phyloP scores from a whole-genome alignment of 1,140 invertebrate genomes.

The Reticulitermes speratus region DNA sequence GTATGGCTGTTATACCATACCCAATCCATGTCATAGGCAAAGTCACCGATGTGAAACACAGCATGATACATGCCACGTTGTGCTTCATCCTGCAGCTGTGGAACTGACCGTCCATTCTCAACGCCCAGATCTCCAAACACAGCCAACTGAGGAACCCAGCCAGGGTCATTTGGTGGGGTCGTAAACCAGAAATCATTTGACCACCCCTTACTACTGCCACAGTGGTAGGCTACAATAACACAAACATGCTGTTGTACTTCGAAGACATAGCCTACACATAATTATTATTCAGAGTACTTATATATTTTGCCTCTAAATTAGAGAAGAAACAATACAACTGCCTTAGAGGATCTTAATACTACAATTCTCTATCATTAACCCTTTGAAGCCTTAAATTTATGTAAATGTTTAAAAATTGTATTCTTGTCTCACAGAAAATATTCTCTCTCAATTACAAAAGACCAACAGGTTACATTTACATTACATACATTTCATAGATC shows the following conservation, averaged over 20 bases:
- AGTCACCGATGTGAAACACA: conserved; percentile 90
- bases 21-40: conserved; percentile 92
- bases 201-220: conserved; percentile 77
- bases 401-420: too few relatives aligned
- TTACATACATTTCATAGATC: too few relatives aligned
- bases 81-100: conserved; percentile 76
- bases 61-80: conserved; percentile 78
- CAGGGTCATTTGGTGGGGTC: conserved; percentile 59
- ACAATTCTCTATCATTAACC: too few relatives aligned
- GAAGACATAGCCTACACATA: background rate
- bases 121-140: conserved; percentile 92
- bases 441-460: too few relatives aligned
- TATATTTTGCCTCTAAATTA: background rate
- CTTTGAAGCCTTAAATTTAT: too few relatives aligned
- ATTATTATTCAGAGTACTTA: background rate
- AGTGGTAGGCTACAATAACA: conserved; percentile 69
- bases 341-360: background rate
- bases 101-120: conserved; percentile 78
- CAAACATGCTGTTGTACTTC: background rate
- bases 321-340: background rate
- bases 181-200: conserved; percentile 74
- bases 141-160: conserved; percentile 78
- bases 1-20: conserved; percentile 45
- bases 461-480: too few relatives aligned
- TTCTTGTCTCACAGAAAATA: too few relatives aligned